Evolutionary conservation across 1,140 invertebrate genomes (phyloP), one percentile per base, ranked within the genome.

Genomic region (Achroia grisella): DNA sequence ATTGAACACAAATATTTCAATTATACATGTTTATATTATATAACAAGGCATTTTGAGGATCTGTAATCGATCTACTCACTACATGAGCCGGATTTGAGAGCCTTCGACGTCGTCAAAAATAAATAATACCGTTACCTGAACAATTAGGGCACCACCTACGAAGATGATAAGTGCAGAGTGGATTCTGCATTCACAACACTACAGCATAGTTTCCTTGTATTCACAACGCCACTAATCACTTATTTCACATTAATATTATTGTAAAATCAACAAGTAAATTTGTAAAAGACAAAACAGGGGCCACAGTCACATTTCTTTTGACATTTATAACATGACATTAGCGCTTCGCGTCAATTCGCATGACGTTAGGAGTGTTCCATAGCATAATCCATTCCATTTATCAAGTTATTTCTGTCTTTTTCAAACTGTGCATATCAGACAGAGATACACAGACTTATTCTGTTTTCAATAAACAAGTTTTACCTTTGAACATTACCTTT

Each of bases 191-290:
- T 52, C 44, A 34, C 33, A 6, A 10, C 28, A 48, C 39, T 42
- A 23, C 60, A 56, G 48, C 53, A 54, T 44, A 44, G 62, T 41
- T 56, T 40, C 68, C 2, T 4, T 10, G 1, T 10, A 15, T 39
- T 68, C 1, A 10, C 15, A 15, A 15, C 10, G 13, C n/a, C 13
- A n/a, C 15, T 8, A 37, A 37, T 65, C 57, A 70, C 62, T 60
- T 62, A 71, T 49, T 69, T 69, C 53, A 64, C 58, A 62, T 56
- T 37, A 62, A 68, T 72, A 68, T 67, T 62, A 52, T 48, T 64
- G 62, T 60, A 70, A 74, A 80, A 72, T 79, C 76, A 83, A 82
- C 74, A 80, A 83, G 76, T 83, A 73, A 73, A 66, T 60, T 73
- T 69, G 46, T 23, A 70, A 67, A 75, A 71, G 66, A 54, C 61